Evolutionary conservation across 1,140 invertebrate genomes (phyloP).

Genomic region (Temnothorax curvispinosus): DNA sequence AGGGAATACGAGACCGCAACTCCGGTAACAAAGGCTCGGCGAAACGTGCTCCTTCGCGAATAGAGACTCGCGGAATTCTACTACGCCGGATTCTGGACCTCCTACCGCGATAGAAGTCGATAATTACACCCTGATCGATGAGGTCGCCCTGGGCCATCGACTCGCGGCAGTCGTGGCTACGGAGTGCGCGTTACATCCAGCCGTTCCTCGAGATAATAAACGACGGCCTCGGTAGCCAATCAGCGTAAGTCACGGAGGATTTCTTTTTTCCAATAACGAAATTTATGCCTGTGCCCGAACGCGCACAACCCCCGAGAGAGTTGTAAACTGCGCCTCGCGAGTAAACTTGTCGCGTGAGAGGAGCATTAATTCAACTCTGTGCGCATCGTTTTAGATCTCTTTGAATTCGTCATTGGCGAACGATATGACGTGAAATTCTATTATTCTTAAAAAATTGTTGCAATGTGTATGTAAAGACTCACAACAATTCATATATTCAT

Average conservation of each 20-base stretch:
- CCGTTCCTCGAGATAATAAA: conserved; percentile 61
- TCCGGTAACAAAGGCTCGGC: conserved; percentile 70
- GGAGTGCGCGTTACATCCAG: conserved; percentile 21
- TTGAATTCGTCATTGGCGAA: not conserved
- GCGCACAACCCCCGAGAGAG: conserved; percentile 39
- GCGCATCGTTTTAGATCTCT: not conserved
- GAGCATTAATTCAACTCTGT: not conserved
- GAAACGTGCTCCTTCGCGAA: conserved; percentile 62
- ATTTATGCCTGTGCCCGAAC: conserved; percentile 51
- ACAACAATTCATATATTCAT: not conserved
- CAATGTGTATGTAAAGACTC: not conserved
- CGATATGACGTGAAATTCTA: not conserved
- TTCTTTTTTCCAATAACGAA: conserved; percentile 59
- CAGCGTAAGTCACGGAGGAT: conserved; percentile 58
- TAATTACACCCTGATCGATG: conserved; percentile 78
- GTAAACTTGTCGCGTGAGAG: conserved; percentile 28
- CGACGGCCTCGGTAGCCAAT: conserved; percentile 47
- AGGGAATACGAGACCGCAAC: conserved; percentile 61
- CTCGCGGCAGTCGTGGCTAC: conserved; percentile 50
- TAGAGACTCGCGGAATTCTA: conserved; percentile 54
- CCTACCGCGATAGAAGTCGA: conserved; percentile 71
- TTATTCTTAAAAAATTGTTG: conserved; percentile 7
- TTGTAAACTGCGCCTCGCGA: conserved; percentile 47
- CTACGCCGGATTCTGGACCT: conserved; percentile 67
- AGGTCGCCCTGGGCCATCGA: conserved; percentile 71